A percentile compares a stretch with the other conserved stretches of the same genome.
These are phyloP conservation scores for Eristalis intricaria DNA, from an alignment of 2,888 invertebrate genomes.

Conservation along the genomic window DNA sequence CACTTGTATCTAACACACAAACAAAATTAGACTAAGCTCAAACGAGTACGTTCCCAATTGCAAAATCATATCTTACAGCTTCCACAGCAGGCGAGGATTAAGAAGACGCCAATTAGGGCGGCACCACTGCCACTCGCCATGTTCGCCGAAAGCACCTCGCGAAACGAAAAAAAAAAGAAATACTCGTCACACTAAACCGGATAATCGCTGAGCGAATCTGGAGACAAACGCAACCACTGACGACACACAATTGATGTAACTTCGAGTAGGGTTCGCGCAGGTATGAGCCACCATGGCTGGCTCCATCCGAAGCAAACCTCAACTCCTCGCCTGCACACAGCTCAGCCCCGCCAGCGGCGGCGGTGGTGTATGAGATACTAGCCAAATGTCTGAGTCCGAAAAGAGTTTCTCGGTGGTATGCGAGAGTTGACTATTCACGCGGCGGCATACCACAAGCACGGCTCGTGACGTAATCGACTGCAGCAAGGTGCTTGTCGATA, in stretches of 20 bases:
- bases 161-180: background rate
- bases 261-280: conserved; percentile 58
- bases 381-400: conserved; percentile 34
- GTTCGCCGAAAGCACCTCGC: background rate
- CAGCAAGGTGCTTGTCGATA: background rate
- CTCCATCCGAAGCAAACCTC: conserved; percentile 51
- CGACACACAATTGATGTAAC: conserved; percentile 60
- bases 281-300: conserved; percentile 55
- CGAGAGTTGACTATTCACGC: background rate
- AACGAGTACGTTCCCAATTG: background rate
- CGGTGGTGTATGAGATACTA: conserved; percentile 14
- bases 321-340: background rate
- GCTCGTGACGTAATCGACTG: conserved; percentile 32
- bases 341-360: background rate
- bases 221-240: background rate
- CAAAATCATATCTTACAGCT: conserved; percentile 51
- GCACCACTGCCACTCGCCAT: conserved; percentile 29
- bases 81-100: conserved; percentile 23
- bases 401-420: conserved; percentile 38
- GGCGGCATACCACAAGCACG: conserved; percentile 10
- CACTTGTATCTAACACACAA: conserved; percentile 25
- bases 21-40: background rate
- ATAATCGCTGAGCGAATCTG: background rate
- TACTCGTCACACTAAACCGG: background rate
- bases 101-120: conserved; percentile 18